Base-by-base conservation (phyloP, 1,140 invertebrate genomes). In the Aricia agestis region DNA sequence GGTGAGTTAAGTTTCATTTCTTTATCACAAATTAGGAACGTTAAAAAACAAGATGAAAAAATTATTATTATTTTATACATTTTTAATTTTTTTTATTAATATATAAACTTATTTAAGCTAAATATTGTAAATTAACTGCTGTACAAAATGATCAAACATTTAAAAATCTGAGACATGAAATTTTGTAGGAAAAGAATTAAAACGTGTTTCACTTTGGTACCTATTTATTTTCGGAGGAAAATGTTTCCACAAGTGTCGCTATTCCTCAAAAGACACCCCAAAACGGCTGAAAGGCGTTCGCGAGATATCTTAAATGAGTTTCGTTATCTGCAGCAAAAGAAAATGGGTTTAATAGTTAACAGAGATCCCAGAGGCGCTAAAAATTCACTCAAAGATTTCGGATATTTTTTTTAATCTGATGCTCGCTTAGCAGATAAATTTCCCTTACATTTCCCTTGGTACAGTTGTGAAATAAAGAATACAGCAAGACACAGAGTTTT, bases 261-360 rank as follows among this genome's bases (percentile, higher is more conserved):
- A 80, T 82, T 71, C 82, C 19, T 42, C 68, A 71, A 74, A 74
- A 71, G 75, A 73, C 79, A 88, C 86, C 86, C 86, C 78, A 87
- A 90, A 90, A 86, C 78, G 84, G 72, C 82, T 87, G 84, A 87
- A 87, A 85, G 86, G 88, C 86, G 85, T 88, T 87, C 76, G 83
- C 82, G 78, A 87, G 88, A 90, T 90, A 90, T 90, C 87, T 89
- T 89, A 89, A 90, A 90, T 88, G 87, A 90, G 88, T 90, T 90
- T 89, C 87, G 88, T 90, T 90, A 90, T 90, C 88, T 90, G 76
- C 73, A 72, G 78, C 79, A 80, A 88, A 87, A 85, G 88, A 89
- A 89, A 87, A 89, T 86, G 85, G 86, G 82, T 89, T 90, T 89
- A 90, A 88, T 89, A 90, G 87, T 89, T 88, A 89, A 88, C 83